A percentile compares a stretch with the other conserved stretches of the same genome.
These are phyloP conservation scores for Brachirus orientalis DNA, from an alignment of 2,113 vertebrate genomes.

Conservation along the genomic window DNA sequence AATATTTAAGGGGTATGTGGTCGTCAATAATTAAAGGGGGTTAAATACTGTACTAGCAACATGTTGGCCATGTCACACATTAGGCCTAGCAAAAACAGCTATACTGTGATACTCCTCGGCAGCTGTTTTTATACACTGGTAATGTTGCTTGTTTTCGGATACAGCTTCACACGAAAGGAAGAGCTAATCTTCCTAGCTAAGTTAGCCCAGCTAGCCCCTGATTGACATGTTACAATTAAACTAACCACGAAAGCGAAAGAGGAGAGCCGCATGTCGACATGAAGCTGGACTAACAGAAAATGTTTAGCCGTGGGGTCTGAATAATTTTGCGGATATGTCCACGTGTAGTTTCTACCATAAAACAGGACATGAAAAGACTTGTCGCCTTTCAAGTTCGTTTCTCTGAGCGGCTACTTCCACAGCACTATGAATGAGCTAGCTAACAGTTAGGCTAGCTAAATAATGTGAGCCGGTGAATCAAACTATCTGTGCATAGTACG, in stretches of 20 bases:
- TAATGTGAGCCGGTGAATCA: conserved; percentile 39
- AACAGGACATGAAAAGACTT: background rate
- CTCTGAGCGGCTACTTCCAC: conserved; percentile 1
- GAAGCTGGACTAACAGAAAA: background rate
- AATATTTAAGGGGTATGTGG: no score
- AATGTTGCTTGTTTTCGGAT: background rate
- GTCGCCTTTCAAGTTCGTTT: conserved; percentile 17
- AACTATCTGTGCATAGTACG: conserved; percentile 19
- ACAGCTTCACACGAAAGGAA: background rate
- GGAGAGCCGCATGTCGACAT: conserved; percentile 33
- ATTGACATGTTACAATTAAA: conserved; percentile 12
- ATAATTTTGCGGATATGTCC: background rate
- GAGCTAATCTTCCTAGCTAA: conserved; percentile 4
- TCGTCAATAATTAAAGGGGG: no score
- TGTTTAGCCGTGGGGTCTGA: background rate
- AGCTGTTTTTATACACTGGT: conserved; percentile 19
- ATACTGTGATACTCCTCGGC: conserved; percentile 25
- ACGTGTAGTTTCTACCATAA: conserved; percentile 6
- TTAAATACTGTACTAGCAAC: conserved; percentile 44
- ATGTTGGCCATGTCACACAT: conserved; percentile 42
- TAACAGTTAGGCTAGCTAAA: conserved; percentile 37
- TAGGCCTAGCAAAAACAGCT: conserved; percentile 38
- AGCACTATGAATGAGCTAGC: conserved; percentile 62
- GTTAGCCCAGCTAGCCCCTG: conserved; percentile 13
- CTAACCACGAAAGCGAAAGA: conserved; percentile 11